Evolutionary conservation across 2,888 invertebrate genomes (phyloP).

Genomic region (Seira ritae): DNA sequence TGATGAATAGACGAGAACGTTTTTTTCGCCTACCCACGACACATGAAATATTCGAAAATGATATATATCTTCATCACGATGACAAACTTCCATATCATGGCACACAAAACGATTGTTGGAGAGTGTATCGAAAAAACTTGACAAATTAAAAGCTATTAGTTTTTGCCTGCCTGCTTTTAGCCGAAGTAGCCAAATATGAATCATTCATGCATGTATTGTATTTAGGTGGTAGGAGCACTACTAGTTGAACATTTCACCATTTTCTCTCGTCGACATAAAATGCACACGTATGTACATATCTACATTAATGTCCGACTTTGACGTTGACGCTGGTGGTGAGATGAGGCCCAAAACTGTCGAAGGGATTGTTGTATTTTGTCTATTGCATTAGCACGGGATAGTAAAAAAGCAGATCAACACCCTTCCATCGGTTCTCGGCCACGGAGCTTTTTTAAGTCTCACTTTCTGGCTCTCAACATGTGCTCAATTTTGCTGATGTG

Average conservation of each 20-base stretch:
- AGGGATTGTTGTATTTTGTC: constrained; percentile 28
- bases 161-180: constrained; percentile 19
- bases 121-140: constrained; percentile 28
- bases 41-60: constrained; percentile 51
- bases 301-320: neutral
- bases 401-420: constrained; percentile 43
- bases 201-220: too few species aligned
- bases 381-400: constrained; percentile 19
- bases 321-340: constrained; percentile 15
- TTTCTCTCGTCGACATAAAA: too few species aligned
- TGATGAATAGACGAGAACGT: too few species aligned
- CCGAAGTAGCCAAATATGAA: too few species aligned
- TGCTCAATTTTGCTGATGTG: neutral
- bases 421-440: constrained; percentile 49
- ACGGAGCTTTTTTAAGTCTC: constrained; percentile 33
- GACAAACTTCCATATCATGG: constrained; percentile 44
- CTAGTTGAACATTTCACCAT: too few species aligned
- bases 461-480: constrained; percentile 25
- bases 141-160: constrained; percentile 52
- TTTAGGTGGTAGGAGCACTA: neutral
- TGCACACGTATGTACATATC: too few species aligned
- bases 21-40: too few species aligned
- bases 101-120: constrained; percentile 20
- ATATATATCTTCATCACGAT: constrained; percentile 64
- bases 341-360: constrained; percentile 59